Percentiles rank a stretch among this genome's conserved stretches.
phyloP scores from a whole-genome alignment of 2,888 invertebrate genomes.

The Megaustenia siamemsis region DNA sequence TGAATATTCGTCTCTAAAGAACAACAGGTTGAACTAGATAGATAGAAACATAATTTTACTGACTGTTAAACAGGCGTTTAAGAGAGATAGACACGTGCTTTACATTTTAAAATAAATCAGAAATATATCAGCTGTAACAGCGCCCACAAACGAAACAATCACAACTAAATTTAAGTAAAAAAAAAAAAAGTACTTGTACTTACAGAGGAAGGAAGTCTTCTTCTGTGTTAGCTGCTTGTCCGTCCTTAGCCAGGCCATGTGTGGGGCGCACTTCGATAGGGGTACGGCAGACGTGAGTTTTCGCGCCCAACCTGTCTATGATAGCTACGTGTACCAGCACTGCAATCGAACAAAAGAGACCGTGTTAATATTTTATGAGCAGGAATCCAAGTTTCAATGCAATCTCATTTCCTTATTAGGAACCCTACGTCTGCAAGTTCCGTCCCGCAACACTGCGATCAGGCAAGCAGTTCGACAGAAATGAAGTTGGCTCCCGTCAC shows the following conservation, averaged over 20 bases:
- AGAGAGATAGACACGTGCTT: no score
- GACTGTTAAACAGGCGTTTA: no score
- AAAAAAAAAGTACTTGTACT: constrained; percentile 3
- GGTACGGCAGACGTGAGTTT: constrained; percentile 37
- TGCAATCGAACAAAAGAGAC: constrained; percentile 32
- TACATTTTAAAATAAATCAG: no score
- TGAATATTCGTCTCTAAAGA: no score
- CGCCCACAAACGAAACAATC: background rate
- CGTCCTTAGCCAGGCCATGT: background rate
- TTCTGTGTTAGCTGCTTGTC: background rate
- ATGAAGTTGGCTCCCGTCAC: constrained; percentile 1
- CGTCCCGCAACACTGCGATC: background rate
- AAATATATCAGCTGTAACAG: no score
- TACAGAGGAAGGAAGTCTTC: constrained; percentile 23
- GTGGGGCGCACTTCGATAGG: constrained; percentile 33
- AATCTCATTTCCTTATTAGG: constrained; percentile 38
- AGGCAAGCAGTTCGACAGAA: constrained; percentile 19
- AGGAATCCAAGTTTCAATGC: constrained; percentile 32
- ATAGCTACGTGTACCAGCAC: constrained; percentile 41
- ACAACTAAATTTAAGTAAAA: background rate
- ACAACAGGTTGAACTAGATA: no score
- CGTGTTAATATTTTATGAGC: constrained; percentile 30
- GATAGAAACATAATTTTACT: no score
- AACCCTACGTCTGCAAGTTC: background rate
- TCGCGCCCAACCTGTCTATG: constrained; percentile 45